Conservation (phyloP, 2,888 invertebrate species). For the Stegana nigrithorax region DNA sequence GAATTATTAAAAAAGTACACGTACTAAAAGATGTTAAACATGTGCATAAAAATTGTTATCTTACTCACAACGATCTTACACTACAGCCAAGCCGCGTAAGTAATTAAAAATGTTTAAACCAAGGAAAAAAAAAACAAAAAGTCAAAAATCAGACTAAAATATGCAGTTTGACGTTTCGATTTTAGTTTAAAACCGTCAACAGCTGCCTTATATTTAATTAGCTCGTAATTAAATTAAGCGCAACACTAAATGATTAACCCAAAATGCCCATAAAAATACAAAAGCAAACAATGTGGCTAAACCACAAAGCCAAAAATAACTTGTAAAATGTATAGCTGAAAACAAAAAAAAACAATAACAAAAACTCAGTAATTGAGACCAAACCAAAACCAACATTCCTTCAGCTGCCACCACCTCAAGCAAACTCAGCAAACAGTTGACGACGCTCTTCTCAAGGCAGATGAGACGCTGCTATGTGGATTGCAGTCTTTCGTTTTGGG, state of each 20-base stretch:
- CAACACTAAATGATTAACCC: not conserved
- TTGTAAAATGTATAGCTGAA: not conserved
- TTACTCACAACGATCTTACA: not conserved
- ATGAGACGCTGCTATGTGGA: too few species aligned
- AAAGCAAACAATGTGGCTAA: not conserved
- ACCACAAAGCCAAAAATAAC: slow-evolving; percentile 14
- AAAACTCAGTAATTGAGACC: not conserved
- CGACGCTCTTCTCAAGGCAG: too few species aligned
- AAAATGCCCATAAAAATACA: slow-evolving; percentile 20
- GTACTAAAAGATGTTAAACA: slow-evolving; percentile 7
- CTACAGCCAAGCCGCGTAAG: slow-evolving; percentile 6
- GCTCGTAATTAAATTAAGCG: not conserved
- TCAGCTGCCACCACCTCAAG: slow-evolving; percentile 15
- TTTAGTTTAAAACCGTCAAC: not conserved
- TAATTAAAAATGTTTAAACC: not conserved
- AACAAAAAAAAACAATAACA: not conserved
- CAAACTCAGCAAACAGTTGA: too few species aligned
- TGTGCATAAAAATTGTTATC: not conserved
- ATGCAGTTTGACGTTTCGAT: not conserved
- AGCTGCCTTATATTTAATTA: not conserved
- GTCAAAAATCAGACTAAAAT: not conserved
- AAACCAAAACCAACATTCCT: not conserved
- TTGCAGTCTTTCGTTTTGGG: too few species aligned
- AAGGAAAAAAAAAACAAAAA: not conserved
- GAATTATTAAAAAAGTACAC: too few species aligned